Percentiles rank a stretch among this genome's conserved stretches.
phyloP scores from a whole-genome alignment of 1,140 invertebrate genomes.

The Diabrotica undecimpunctata region DNA sequence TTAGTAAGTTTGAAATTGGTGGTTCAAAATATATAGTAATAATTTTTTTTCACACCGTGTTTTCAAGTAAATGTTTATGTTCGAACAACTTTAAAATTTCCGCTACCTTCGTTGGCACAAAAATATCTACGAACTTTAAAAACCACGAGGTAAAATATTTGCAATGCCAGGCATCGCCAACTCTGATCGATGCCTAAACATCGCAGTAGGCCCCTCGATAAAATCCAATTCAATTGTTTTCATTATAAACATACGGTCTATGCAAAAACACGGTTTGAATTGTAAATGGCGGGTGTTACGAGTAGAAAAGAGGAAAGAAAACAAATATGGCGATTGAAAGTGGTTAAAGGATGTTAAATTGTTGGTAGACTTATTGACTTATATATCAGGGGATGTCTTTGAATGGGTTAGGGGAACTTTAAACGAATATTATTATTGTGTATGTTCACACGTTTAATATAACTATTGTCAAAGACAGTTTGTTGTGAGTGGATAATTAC shows the following conservation, averaged over 20 bases:
- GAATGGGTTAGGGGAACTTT: no score
- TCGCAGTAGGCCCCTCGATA: constrained; percentile 10
- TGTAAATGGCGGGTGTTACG: constrained; percentile 17
- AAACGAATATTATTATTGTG: no score
- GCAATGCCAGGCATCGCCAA: constrained; percentile 3
- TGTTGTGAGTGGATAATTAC: no score
- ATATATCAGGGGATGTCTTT: neutral
- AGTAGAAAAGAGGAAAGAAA: constrained; percentile 16
- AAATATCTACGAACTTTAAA: no score
- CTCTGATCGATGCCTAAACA: constrained; percentile 11
- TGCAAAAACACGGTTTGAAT: constrained; percentile 19
- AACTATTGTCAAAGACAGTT: no score
- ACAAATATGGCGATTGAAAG: constrained; percentile 11
- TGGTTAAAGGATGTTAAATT: constrained; percentile 4
- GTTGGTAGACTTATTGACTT: constrained; percentile 2
- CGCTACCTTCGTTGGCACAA: no score
- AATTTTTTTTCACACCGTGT: no score
- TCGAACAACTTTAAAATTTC: no score
- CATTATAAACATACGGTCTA: constrained; percentile 21
- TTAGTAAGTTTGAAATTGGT: no score
- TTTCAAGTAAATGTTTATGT: no score
- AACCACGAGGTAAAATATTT: neutral
- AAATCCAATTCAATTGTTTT: constrained; percentile 21
- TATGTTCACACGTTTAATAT: no score
- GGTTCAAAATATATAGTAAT: no score